These are phyloP conservation scores for Chaetops frenatus DNA, from an alignment of 2,113 vertebrate species.

Conservation along the genomic window DNA sequence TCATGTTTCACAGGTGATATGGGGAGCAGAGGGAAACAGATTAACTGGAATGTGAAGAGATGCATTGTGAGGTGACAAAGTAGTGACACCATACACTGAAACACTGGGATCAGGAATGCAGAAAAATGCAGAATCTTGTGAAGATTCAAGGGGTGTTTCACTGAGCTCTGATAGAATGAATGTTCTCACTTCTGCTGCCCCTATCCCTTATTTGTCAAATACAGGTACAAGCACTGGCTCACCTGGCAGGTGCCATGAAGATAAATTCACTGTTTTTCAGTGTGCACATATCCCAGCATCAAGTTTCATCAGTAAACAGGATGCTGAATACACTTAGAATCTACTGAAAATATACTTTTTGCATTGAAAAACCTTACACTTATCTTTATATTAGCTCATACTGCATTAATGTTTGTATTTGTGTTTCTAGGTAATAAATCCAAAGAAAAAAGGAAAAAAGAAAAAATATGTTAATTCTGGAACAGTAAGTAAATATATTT, in stretches of 20 bases:
- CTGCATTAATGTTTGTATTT: conserved; percentile 9
- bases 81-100: neutral
- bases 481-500: conserved; percentile 83
- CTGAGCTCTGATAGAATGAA: neutral
- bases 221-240: neutral
- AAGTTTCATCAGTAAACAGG: neutral
- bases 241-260: neutral
- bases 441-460: conserved; percentile 96
- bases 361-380: neutral
- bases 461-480: conserved; percentile 98
- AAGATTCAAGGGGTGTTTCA: neutral
- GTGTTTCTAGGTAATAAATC: conserved; percentile 89
- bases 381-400: neutral
- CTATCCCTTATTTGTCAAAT: neutral
- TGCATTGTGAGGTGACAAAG: neutral
- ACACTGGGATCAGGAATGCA: neutral
- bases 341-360: neutral
- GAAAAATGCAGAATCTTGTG: neutral
- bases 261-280: neutral
- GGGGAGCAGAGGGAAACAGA: neutral
- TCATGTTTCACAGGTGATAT: neutral
- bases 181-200: neutral
- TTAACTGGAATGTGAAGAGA: neutral
- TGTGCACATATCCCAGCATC: neutral
- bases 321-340: neutral